These are phyloP conservation scores for Spongilla lacustris DNA, from an alignment of 37 sponge, comb jelly and placozoan species.

Conservation along the genomic window DNA sequence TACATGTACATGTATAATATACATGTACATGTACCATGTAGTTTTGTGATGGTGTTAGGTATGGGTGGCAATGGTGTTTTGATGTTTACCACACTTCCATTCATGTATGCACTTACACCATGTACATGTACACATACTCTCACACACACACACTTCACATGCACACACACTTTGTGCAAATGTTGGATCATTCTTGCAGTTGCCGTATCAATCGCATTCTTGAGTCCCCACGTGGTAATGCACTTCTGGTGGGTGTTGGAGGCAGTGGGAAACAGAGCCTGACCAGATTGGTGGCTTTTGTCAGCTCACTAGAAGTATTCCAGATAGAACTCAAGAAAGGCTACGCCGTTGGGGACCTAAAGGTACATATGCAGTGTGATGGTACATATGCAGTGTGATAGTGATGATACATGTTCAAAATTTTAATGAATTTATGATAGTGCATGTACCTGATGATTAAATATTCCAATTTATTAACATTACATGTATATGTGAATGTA, in stretches of 20 bases:
- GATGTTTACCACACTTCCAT: no score
- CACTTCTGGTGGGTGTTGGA: conserved; percentile 97
- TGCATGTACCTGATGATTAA: no score
- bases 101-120: neutral
- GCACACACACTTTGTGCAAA: no score
- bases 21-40: no score
- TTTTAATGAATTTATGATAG: no score
- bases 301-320: conserved; percentile 95
- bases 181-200: neutral
- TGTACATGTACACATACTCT: conserved; percentile 1
- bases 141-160: neutral
- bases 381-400: neutral
- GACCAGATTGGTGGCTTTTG: conserved; percentile 91
- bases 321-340: conserved; percentile 97
- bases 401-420: neutral
- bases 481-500: no score
- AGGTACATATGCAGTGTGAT: conserved; percentile 29
- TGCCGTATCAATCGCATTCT: conserved; percentile 98
- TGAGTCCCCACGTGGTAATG: conserved; percentile 98
- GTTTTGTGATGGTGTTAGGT: no score
- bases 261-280: conserved; percentile 98
- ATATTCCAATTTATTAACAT: no score
- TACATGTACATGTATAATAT: no score
- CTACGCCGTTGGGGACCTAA: conserved; percentile 91
- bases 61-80: no score